Evolutionary conservation across 23 tunicate genomes (phyloP).

Genomic region (Styela clava): DNA sequence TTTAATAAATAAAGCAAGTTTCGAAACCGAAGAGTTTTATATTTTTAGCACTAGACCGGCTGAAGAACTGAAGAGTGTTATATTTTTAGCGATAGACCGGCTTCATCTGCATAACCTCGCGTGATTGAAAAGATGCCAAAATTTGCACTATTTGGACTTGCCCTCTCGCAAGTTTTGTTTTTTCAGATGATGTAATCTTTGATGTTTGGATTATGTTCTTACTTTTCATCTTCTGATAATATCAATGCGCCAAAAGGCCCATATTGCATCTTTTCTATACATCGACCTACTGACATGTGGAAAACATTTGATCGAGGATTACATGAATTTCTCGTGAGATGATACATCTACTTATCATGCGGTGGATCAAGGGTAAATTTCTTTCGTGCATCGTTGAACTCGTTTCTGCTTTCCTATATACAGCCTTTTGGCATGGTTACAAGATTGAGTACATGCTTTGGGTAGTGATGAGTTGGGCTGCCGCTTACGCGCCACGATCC

Average conservation of each 20-base stretch:
- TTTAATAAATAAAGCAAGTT: too few species aligned
- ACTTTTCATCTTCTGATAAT: background rate
- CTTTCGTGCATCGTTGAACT: background rate
- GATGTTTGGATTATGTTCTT: background rate
- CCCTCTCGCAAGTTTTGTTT: constrained; percentile 35
- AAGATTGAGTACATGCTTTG: constrained; percentile 17
- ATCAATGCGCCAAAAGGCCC: constrained; percentile 8
- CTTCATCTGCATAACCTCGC: constrained; percentile 43
- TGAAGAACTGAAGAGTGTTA: too few species aligned
- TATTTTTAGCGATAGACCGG: too few species aligned
- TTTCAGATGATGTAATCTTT: constrained; percentile 19
- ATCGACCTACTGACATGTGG: constrained; percentile 13
- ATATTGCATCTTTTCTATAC: background rate
- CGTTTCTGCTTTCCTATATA: constrained; percentile 22
- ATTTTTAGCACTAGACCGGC: too few species aligned
- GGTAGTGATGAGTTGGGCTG: constrained; percentile 31
- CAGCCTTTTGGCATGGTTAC: constrained; percentile 40
- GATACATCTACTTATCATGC: background rate
- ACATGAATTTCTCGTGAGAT: background rate
- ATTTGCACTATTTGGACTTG: constrained; percentile 52
- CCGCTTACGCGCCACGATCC: too few species aligned
- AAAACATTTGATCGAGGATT: constrained; percentile 8
- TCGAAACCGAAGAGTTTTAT: too few species aligned
- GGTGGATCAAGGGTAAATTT: constrained; percentile 4
- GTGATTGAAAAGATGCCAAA: background rate